phyloP scores from a whole-genome alignment of 1,140 invertebrate genomes.

The Teleogryllus occipitalis region DNA sequence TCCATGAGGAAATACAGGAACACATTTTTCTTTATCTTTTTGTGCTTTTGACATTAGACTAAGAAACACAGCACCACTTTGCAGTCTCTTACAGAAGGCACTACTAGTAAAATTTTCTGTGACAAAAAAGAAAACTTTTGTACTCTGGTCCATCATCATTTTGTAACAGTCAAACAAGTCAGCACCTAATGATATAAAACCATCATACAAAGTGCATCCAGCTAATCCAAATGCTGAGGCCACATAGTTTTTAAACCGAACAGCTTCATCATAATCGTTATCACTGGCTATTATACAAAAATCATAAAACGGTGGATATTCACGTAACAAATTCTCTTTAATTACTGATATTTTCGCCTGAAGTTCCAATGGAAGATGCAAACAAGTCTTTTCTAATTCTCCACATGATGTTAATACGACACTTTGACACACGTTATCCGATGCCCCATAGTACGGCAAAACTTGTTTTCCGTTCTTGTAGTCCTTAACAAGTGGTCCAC shows the following conservation, averaged over 20 bases:
- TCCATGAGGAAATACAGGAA: constrained; percentile 20
- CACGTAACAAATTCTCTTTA: background rate
- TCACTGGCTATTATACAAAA: constrained; percentile 22
- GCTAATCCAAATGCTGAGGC: constrained; percentile 8
- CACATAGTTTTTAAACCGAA: constrained; percentile 12
- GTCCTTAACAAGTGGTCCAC: too few relatives aligned
- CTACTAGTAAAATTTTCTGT: constrained; percentile 15
- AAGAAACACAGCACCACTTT: constrained; percentile 21
- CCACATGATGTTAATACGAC: background rate
- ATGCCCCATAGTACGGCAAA: background rate
- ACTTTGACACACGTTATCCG: background rate
- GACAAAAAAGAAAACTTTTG: constrained; percentile 21
- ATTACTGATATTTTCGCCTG: background rate
- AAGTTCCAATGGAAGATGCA: background rate
- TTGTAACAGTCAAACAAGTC: constrained; percentile 20
- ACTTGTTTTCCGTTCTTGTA: background rate
- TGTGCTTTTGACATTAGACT: constrained; percentile 10
- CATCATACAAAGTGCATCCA: constrained; percentile 20
- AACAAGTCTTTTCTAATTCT: background rate
- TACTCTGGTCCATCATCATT: constrained; percentile 20
- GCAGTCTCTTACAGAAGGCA: constrained; percentile 14
- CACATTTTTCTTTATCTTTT: constrained; percentile 22
- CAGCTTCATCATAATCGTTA: constrained; percentile 14
- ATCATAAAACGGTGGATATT: constrained; percentile 10
- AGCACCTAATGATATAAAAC: constrained; percentile 15